phyloP scores from a whole-genome alignment of 2,113 vertebrate genomes.

The Edolisoma coerulescens region DNA sequence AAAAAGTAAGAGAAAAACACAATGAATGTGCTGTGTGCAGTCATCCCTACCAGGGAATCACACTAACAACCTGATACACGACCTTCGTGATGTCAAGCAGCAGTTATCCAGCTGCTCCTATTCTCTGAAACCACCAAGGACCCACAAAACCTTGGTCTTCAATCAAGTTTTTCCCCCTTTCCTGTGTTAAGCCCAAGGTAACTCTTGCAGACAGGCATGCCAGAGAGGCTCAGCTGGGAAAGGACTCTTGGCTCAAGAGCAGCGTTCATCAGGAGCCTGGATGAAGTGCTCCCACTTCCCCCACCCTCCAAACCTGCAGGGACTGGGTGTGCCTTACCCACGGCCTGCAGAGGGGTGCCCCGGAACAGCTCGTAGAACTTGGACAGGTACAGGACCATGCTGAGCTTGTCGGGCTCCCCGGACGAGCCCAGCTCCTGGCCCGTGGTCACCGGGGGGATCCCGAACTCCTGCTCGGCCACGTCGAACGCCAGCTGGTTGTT shows the following conservation, averaged over 20 bases:
- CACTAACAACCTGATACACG: neutral
- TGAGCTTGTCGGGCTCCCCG: slow-evolving; percentile 84
- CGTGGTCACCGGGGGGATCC: slow-evolving; percentile 84
- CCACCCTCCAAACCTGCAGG: fast-evolving
- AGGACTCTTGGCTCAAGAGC: neutral
- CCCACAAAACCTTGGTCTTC: neutral
- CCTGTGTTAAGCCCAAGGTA: neutral
- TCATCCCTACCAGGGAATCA: neutral
- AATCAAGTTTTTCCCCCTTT: neutral
- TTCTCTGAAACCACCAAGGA: neutral
- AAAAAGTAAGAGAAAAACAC: neutral
- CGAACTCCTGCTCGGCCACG: slow-evolving; percentile 86
- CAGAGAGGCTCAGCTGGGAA: neutral
- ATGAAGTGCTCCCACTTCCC: neutral
- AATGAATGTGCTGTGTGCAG: neutral
- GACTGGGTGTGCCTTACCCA: slow-evolving; percentile 74
- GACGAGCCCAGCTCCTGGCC: slow-evolving; percentile 79
- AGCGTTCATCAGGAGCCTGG: neutral
- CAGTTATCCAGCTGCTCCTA: neutral
- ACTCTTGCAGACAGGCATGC: neutral
- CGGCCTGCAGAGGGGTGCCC: slow-evolving; percentile 79
- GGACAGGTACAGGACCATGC: slow-evolving; percentile 90
- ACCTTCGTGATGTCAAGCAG: neutral
- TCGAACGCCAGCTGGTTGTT: slow-evolving; percentile 94
- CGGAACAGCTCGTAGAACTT: slow-evolving; percentile 95